phyloP scores from a whole-genome alignment of 2,113 vertebrate genomes.

The Sapayoa aenigma region DNA sequence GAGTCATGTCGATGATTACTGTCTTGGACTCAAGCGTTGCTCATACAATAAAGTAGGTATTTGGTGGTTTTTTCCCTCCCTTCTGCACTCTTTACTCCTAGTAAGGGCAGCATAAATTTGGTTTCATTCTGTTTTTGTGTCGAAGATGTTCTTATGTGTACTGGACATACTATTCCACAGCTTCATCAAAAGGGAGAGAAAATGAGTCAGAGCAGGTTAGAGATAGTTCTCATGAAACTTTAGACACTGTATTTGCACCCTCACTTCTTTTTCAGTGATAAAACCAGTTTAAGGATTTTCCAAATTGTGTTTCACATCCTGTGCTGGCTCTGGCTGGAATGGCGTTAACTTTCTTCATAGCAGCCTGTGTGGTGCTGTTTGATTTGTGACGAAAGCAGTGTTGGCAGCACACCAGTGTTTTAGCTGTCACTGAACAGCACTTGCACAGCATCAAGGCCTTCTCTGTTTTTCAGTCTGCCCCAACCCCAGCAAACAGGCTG shows the following conservation, averaged over 20 bases:
- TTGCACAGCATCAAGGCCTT: background rate
- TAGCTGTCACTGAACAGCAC: background rate
- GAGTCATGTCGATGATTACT: background rate
- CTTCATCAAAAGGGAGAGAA: background rate
- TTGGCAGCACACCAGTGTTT: background rate
- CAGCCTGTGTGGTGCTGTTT: fast-evolving
- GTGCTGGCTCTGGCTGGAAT: background rate
- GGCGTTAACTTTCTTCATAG: background rate
- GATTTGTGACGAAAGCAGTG: background rate
- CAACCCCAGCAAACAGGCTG: background rate
- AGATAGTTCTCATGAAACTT: background rate
- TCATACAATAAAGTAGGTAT: background rate
- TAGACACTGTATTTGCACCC: background rate
- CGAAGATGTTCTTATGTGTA: background rate
- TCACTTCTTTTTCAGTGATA: background rate
- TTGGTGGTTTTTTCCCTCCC: fast-evolving
- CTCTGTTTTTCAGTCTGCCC: background rate
- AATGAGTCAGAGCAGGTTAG: background rate
- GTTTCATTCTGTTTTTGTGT: background rate
- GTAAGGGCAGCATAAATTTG: background rate
- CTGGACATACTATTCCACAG: background rate
- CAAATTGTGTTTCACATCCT: background rate
- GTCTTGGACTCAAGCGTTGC: background rate
- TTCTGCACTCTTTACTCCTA: background rate
- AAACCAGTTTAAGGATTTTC: background rate